Evolutionary conservation across 2,797 vertebrate genomes (phyloP).

Genomic region (Pteronotus mesoamericanus): DNA sequence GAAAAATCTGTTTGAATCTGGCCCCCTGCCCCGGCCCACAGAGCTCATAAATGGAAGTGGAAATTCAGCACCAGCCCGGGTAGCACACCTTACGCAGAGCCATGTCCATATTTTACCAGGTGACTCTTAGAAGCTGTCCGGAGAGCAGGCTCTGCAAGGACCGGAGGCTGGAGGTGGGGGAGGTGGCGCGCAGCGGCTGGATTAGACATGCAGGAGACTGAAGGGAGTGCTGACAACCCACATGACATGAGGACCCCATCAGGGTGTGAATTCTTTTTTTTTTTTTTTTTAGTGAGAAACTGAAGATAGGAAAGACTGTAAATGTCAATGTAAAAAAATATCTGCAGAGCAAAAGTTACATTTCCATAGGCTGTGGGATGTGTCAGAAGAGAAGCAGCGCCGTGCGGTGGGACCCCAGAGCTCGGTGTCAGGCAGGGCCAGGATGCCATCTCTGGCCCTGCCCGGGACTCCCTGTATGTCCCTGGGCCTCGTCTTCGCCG

Average conservation of each 20-base stretch:
- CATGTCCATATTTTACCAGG: constrained; percentile 37
- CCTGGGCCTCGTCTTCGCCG: neutral
- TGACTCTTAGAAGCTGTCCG: neutral
- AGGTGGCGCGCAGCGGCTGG: neutral
- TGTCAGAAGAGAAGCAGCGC: constrained; percentile 25
- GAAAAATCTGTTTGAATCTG: constrained; percentile 25
- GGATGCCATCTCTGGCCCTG: neutral
- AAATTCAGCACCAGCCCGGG: neutral
- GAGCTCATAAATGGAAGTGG: constrained; percentile 60
- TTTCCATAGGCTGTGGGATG: constrained; percentile 55
- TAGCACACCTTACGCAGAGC: constrained; percentile 9
- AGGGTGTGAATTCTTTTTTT: constrained; percentile 42
- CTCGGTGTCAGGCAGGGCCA: neutral
- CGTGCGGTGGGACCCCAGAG: neutral
- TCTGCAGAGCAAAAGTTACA: constrained; percentile 60
- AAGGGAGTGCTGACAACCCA: neutral
- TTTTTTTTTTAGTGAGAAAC: constrained; percentile 24
- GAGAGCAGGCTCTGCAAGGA: neutral
- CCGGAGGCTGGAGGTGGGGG: neutral
- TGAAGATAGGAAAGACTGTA: constrained; percentile 45
- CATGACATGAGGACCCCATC: neutral
- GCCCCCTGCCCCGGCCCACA: constrained; percentile 12
- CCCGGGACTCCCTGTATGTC: neutral
- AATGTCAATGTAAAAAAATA: constrained; percentile 66
- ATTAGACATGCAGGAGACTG: neutral